Evolutionary conservation across 2,113 vertebrate genomes (phyloP), one percentile per base, ranked within the genome.

Genomic region (Phaethornis superciliosus): DNA sequence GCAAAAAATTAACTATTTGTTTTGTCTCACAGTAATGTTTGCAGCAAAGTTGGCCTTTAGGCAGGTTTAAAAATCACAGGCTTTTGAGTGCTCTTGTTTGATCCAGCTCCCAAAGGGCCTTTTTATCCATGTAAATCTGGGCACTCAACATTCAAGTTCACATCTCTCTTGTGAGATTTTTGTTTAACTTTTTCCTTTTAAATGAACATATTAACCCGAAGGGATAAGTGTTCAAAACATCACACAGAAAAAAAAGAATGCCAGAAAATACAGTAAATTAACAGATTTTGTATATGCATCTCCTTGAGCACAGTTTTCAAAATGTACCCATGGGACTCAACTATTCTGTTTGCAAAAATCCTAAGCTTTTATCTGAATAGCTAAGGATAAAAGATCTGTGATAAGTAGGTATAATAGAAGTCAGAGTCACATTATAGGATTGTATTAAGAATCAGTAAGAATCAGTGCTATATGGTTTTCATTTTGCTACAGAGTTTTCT

Each of bases 61-160:
- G 91, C 74, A 92, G 93, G 32, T 59, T 91, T 71, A 92, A 86
- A 91, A 96, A 96, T 65, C 84, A 92, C 44, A 95, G 51, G 62
- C 60, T 81, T 78, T 92, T 26, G 78, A 96, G 78, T 1, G 35
- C 30, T 70, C 78, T 37, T 68, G 22, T 60, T 94, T 94, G 76
- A 97, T 93, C 89, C 75, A n/a, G 33, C 67, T 96, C 81, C 83
- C 33, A 20, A 95, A 96, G 83, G 91, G 81, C 75, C 90, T 97
- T 94, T 94, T 97, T 96, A 97, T 95, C 94, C 90, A 92, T 93
- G 91, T 92, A 86, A 94, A 97, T 96, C 88, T 87, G 80, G 72
- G 76, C 67, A 78, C 71, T 92, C 89, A 87, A 87, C 71, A 94
- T 95, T 75, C 95, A 47, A 76, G 63, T 81, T 96, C 94, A 75